Conservation (phyloP, 1,140 invertebrate species). For the Zaprionus ghesquierei region DNA sequence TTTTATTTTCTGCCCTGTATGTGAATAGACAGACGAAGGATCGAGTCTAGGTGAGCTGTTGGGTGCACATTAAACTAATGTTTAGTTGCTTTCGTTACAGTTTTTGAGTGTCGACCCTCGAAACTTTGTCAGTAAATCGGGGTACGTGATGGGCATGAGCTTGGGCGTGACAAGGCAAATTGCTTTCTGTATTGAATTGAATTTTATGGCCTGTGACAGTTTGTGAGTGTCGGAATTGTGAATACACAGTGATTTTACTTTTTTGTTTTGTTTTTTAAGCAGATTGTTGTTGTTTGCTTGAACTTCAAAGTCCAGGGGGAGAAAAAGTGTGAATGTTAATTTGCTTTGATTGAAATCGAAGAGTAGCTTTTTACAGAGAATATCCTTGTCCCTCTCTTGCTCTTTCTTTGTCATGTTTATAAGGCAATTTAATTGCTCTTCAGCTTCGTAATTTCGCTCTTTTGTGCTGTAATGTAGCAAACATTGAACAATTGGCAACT, state of each 20-base stretch:
- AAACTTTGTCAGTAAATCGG: constrained; percentile 78
- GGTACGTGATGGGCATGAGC: constrained; percentile 69
- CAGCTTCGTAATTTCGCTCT: not conserved
- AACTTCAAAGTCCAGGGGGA: not conserved
- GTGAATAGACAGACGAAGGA: not conserved
- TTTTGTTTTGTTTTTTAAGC: not conserved
- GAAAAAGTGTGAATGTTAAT: not conserved
- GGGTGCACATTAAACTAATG: constrained; percentile 72
- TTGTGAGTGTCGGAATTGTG: constrained; percentile 47
- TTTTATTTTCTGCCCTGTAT: not conserved
- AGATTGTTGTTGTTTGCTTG: not conserved
- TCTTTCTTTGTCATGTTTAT: not conserved
- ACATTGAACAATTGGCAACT: constrained; percentile 8
- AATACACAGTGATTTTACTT: constrained; percentile 3
- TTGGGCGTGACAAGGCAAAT: constrained; percentile 65
- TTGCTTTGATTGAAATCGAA: not conserved
- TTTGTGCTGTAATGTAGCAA: not conserved
- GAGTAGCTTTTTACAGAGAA: not conserved
- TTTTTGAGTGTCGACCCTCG: constrained; percentile 73
- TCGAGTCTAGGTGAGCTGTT: not conserved
- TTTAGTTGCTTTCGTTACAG: constrained; percentile 76
- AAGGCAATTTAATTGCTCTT: not conserved
- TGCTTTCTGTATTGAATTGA: constrained; percentile 71
- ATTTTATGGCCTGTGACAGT: constrained; percentile 77
- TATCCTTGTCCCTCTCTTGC: not conserved